phyloP scores from a whole-genome alignment of 1,140 invertebrate genomes.

The Pseudomyrmex gracilis region DNA sequence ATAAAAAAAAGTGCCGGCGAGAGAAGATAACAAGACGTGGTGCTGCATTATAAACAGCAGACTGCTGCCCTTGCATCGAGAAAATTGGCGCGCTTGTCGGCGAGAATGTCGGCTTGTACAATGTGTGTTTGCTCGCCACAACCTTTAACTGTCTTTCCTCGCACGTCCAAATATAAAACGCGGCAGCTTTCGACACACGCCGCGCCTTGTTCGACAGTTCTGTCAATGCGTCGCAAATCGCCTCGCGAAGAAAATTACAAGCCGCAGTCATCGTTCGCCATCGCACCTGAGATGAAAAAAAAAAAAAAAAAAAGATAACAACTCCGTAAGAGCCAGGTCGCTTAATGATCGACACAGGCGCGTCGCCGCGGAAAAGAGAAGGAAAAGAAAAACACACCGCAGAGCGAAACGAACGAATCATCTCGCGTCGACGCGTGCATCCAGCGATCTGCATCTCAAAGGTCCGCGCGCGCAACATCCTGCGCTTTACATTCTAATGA shows the following conservation, averaged over 20 bases:
- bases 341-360: slow-evolving; percentile 17
- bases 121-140: background rate
- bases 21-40: slow-evolving; percentile 17
- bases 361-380: background rate
- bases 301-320: background rate
- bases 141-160: background rate
- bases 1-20: slow-evolving; percentile 11
- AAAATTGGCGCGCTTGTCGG: slow-evolving; percentile 37
- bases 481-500: slow-evolving; percentile 30
- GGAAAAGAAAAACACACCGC: background rate
- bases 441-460: slow-evolving; percentile 36
- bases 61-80: slow-evolving; percentile 26
- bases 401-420: background rate
- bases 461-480: background rate
- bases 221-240: background rate
- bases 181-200: background rate
- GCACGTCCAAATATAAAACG: slow-evolving; percentile 15
- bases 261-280: background rate
- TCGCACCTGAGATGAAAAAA: background rate
- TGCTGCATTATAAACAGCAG: slow-evolving; percentile 20
- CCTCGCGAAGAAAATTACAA: slow-evolving; percentile 33
- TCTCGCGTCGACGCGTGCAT: background rate
- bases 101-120: background rate
- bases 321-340: slow-evolving; percentile 13
- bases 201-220: background rate